Evolutionary conservation across 2,888 invertebrate species (phyloP).

Genomic region (Metallyticus violacea): DNA sequence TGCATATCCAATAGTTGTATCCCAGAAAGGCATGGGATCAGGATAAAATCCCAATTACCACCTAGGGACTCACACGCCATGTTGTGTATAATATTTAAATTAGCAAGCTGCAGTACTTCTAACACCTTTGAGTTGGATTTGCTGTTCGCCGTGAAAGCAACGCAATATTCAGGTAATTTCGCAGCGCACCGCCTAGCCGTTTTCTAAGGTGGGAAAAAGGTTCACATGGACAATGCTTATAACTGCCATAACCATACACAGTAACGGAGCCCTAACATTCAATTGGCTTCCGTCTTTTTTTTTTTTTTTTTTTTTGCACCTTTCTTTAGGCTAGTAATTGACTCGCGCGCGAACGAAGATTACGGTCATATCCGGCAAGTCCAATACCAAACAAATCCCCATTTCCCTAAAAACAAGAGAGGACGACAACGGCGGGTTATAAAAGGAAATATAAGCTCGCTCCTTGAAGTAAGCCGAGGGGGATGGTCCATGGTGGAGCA

Average conservation of each 20-base stretch:
- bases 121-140: neutral
- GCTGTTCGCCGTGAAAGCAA: neutral
- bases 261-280: neutral
- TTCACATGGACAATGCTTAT: neutral
- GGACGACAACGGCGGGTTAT: neutral
- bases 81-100: neutral
- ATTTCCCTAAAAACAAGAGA: neutral
- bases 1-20: too few species aligned
- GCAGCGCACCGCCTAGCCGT: neutral
- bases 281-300: neutral
- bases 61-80: neutral
- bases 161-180: neutral
- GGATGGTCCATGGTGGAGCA: neutral
- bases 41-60: neutral
- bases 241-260: neutral
- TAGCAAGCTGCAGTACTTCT: neutral
- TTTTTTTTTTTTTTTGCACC: too few species aligned
- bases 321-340: neutral
- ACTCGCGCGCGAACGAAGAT: neutral
- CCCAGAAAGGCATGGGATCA: too few species aligned
- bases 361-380: neutral
- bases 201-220: neutral
- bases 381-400: neutral
- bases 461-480: neutral
- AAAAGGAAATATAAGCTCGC: constrained; percentile 5